A percentile compares a stretch with the other conserved stretches of the same genome.
phyloP scores from a whole-genome alignment of 2,113 vertebrate genomes.

The Tychaedon coryphoeus region DNA sequence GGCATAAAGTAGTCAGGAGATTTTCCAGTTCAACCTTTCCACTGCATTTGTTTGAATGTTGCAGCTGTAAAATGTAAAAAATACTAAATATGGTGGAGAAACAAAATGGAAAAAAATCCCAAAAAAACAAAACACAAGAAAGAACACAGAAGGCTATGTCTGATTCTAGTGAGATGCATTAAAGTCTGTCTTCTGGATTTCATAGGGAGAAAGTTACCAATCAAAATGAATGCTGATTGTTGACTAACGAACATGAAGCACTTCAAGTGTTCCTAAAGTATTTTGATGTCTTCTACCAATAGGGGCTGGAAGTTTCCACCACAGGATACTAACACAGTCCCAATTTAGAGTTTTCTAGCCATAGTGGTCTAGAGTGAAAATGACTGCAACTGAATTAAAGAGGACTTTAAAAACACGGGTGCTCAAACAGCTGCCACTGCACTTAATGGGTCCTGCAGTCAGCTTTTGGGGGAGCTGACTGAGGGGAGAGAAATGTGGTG shows the following conservation, averaged over 20 bases:
- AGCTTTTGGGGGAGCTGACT: background rate
- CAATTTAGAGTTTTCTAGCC: background rate
- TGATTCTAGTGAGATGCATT: background rate
- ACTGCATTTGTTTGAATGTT: background rate
- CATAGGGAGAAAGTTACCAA: background rate
- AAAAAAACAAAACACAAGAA: background rate
- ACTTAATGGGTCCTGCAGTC: rapidly evolving
- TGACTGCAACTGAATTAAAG: background rate
- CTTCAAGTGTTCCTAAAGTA: background rate
- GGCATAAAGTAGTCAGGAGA: background rate
- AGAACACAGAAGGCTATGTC: background rate
- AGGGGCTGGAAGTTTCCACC: background rate
- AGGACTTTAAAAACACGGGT: background rate
- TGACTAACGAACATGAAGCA: background rate
- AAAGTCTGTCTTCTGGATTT: background rate
- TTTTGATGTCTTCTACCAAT: background rate
- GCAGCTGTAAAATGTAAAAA: background rate
- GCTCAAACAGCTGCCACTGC: background rate
- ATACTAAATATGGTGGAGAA: background rate
- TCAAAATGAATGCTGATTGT: background rate
- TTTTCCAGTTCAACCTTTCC: background rate
- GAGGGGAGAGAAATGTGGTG: background rate
- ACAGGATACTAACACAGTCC: background rate
- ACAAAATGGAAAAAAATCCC: background rate
- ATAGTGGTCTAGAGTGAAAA: background rate